Base-by-base conservation (phyloP, 2,113 vertebrate species). In the Brachypteracias leptosomus region DNA sequence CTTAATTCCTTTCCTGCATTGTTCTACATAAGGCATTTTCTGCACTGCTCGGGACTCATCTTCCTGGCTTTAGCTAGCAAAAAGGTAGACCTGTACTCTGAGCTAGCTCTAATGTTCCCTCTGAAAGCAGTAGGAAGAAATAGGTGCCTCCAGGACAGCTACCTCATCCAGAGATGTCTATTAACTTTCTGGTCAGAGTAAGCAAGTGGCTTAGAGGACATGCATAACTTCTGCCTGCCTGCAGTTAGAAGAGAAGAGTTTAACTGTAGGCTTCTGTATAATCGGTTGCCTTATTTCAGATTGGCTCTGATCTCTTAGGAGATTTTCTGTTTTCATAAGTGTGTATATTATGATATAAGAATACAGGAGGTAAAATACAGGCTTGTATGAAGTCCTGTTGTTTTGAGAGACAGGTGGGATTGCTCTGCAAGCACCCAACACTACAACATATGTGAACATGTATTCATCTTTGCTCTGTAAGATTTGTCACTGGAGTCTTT, bases 391-490 rank as follows among this genome's bases (percentile, higher is more conserved):
- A 72, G 14, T 59, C 25, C 13, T 92, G 51, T 10, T 62, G 14
- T 71, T 63, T 44, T 40, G 29, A 83, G 52, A 55, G 44, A 29
- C 22, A 86, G 16, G 1, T 4, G 22, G 75, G 4, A 29, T 47
- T 6, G 3, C 7, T 59, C 19, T 82, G 35, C 1, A 2, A 66
- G 38, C 1, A 4, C 36, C 25, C 29, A 79, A 16, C 8, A 42
- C 16, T 36, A 12, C 31, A 81, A 42, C 13, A 4, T 25, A 51
- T 6, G 20, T 26, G 15, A 74, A 16, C 1, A 3, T 0, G 0
- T 28, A 15, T 18, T 81, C 24, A 17, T 77, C 38, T 67, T 85
- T 75, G 3, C 15, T 82, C 25, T 72, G 61, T 35, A 74, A 46
- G 33, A 25, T 68, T 72, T 82, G 3, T 75, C 57, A 71, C 16